Conservation (phyloP, 2,888 invertebrate species). For the Pseudococcus jackbeardsleyi region DNA sequence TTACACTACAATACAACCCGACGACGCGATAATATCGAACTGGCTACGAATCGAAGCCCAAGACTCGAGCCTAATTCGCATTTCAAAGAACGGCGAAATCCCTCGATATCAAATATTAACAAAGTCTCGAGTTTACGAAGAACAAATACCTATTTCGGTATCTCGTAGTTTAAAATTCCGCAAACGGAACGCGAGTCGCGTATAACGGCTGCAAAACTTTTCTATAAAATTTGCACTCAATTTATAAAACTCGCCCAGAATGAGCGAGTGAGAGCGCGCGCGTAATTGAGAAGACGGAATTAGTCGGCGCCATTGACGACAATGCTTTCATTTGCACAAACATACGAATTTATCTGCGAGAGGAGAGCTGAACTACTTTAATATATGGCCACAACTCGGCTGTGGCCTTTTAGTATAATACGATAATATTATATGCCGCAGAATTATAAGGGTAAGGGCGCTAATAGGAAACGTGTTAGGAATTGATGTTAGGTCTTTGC, state of each 20-base stretch:
- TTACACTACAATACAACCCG: background rate
- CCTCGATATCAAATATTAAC: slow-evolving; percentile 1
- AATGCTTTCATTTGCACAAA: slow-evolving; percentile 51
- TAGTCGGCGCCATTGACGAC: slow-evolving; percentile 38
- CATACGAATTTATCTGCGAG: slow-evolving; percentile 9
- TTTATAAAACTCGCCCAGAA: background rate
- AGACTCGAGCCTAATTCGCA: background rate
- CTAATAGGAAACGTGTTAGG: slow-evolving; percentile 56
- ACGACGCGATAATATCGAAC: background rate
- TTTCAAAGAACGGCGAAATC: background rate
- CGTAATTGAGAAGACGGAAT: slow-evolving; percentile 37
- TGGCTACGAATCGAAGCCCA: background rate
- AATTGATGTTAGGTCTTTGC: slow-evolving; percentile 56
- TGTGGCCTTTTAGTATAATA: slow-evolving; percentile 43
- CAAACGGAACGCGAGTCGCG: slow-evolving; percentile 24
- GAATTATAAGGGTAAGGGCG: slow-evolving; percentile 53
- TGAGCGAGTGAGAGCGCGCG: background rate
- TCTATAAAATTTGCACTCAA: slow-evolving; percentile 35
- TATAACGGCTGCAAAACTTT: slow-evolving; percentile 4
- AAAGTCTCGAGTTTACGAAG: slow-evolving; percentile 4
- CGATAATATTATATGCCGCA: slow-evolving; percentile 52
- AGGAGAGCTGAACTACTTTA: slow-evolving; percentile 35
- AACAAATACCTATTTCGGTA: slow-evolving; percentile 13
- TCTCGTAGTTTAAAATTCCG: slow-evolving; percentile 37
- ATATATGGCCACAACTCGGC: slow-evolving; percentile 37